Conservation (phyloP, 2,797 vertebrate species). For the Pangasius larnaudii region DNA sequence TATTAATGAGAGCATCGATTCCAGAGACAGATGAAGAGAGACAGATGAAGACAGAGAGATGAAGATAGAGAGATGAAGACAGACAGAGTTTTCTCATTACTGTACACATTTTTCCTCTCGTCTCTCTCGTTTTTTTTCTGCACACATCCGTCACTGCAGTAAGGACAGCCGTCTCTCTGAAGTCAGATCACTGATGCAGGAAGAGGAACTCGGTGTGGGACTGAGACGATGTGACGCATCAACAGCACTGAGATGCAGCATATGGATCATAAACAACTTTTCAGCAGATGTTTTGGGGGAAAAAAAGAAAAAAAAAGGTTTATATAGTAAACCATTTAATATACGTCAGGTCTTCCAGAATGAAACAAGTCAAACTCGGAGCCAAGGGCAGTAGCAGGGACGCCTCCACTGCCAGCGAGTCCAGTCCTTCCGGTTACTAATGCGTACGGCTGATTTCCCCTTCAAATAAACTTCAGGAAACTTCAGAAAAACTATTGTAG, state of each 20-base stretch:
- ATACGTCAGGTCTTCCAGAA: background rate
- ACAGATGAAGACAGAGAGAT: background rate
- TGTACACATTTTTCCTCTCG: background rate
- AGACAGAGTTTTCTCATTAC: background rate
- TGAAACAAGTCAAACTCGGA: background rate
- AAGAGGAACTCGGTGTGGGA: background rate
- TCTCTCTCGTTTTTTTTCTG: background rate
- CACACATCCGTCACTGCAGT: background rate
- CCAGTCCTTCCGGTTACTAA: background rate
- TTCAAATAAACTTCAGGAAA: no score
- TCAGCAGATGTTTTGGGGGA: background rate
- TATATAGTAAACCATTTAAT: background rate
- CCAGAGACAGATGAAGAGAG: background rate
- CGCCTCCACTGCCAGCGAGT: background rate
- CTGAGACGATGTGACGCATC: background rate
- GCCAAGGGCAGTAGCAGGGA: no score
- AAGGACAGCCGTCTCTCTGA: slow-evolving; percentile 5
- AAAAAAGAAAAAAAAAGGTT: background rate
- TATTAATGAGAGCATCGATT: background rate
- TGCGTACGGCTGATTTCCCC: background rate
- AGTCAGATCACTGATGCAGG: background rate
- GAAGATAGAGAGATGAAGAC: background rate
- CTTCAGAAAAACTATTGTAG: background rate
- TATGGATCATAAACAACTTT: background rate
- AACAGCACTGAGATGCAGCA: background rate